Evolutionary conservation across 2,797 vertebrate species (phyloP).

Genomic region (Intellagama lesueurii): DNA sequence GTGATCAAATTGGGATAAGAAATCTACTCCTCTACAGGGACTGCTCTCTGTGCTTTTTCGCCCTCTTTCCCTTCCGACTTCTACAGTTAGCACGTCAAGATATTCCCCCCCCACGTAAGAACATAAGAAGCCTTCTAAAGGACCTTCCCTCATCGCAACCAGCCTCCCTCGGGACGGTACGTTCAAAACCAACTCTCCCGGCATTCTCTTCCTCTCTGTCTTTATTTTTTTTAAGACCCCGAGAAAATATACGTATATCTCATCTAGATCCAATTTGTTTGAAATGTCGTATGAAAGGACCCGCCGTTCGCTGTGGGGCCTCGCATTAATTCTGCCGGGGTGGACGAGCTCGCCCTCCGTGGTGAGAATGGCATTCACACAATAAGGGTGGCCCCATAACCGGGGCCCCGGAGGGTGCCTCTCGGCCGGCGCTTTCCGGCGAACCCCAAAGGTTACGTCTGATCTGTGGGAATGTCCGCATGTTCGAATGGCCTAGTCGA

Average conservation of each 20-base stretch:
- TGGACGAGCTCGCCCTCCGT: not conserved
- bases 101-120: rapidly evolving
- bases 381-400: too few relatives aligned
- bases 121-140: not conserved
- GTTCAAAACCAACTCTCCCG: rapidly evolving
- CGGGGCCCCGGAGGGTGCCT: not conserved
- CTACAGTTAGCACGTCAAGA: not conserved
- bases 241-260: conserved; percentile 15
- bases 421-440: too few relatives aligned
- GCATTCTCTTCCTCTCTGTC: not conserved
- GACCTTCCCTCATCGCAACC: not conserved
- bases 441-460: not conserved
- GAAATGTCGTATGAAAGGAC: conserved; percentile 1
- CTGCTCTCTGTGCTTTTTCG: not conserved
- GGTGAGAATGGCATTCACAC: not conserved
- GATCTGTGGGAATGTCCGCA: too few relatives aligned
- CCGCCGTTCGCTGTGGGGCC: not conserved
- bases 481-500: too few relatives aligned
- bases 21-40: not conserved
- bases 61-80: not conserved
- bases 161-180: not conserved
- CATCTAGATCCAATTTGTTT: conserved; percentile 19
- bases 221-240: not conserved
- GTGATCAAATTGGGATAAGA: conserved; percentile 5
- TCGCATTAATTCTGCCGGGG: not conserved